A percentile compares a stretch with the other conserved stretches of the same genome.
Conservation (phyloP, 2,888 invertebrate genomes). For the Chrysina gloriosa region DNA sequence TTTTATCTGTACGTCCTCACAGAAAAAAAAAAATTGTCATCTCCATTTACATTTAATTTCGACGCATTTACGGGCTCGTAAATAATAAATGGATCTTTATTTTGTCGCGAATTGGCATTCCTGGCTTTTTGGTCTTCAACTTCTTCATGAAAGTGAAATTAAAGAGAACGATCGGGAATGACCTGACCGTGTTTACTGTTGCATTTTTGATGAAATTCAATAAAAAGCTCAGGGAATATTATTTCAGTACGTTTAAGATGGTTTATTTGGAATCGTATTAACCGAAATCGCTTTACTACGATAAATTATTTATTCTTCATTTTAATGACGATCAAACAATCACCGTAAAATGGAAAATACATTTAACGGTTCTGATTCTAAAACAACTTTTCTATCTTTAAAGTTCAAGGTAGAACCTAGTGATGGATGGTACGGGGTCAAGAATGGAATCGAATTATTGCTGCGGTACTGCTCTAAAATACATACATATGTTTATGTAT, state of each 20-base stretch:
- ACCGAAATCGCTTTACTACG: no score
- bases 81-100: conserved; percentile 14
- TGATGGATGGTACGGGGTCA: no score
- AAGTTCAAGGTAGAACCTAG: no score
- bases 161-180: not conserved
- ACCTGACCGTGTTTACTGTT: not conserved
- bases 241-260: not conserved
- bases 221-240: not conserved
- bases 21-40: conserved; percentile 11
- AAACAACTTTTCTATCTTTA: no score
- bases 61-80: not conserved
- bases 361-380: no score
- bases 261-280: no score
- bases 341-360: no score
- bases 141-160: not conserved
- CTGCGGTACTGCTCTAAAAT: no score
- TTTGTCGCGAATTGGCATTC: not conserved
- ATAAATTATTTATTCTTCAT: no score
- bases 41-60: conserved; percentile 32
- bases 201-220: not conserved
- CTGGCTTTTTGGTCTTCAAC: not conserved
- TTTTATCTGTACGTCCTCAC: not conserved
- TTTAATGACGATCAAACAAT: no score
- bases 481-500: no score
- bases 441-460: no score